Base-by-base conservation (phyloP, 1,140 invertebrate genomes). In the Aphis gossypii region DNA sequence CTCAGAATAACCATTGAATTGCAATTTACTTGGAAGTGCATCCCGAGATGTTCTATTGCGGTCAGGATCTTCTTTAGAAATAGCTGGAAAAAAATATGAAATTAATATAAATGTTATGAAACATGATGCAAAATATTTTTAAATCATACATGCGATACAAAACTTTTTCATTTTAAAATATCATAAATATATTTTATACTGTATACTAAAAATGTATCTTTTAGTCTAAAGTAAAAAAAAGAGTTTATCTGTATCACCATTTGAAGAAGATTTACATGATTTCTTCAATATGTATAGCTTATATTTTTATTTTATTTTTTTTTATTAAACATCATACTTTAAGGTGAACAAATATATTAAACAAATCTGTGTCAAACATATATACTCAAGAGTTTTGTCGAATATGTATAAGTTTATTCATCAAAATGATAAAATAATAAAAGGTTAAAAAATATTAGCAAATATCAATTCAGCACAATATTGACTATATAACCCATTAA, bases 1-100 rank as follows among this genome's bases (percentile, higher is more conserved):
- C 95, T 98, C 98, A 91, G 97, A 98, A 96, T 98, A 98, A 93
- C 98, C 98, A 96, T 98, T 98, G 96, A 98, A 98, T 94, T 97
- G 96, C 95, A 97, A 96, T 96, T 97, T 94, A 95, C 94, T 82
- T 35, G 56, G 56, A 0, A 94, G 93, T n/a, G 76, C 96, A 96
- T 94, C 95, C 82, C 87, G 51, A 91, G 89, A 93, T 41, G 94
- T 94, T 92, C 95, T 94, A 84, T 94, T 76, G 91, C 97, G 97
- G 94, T 97, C 97, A 94, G 96, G 96, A 95, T 97, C 97, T 95
- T 97, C 97, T 95, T 97, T 97, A 94, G 97, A 97, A 95, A 97
- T 97, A 94, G 97, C 97, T 97, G 95, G 25, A 96, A 96, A 94
- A 95, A 95, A 95, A 94, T 44, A 83, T 87, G 90, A 41, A 90